Base-by-base conservation (phyloP, 1,140 invertebrate species). In the Teleopsis dalmanni region DNA sequence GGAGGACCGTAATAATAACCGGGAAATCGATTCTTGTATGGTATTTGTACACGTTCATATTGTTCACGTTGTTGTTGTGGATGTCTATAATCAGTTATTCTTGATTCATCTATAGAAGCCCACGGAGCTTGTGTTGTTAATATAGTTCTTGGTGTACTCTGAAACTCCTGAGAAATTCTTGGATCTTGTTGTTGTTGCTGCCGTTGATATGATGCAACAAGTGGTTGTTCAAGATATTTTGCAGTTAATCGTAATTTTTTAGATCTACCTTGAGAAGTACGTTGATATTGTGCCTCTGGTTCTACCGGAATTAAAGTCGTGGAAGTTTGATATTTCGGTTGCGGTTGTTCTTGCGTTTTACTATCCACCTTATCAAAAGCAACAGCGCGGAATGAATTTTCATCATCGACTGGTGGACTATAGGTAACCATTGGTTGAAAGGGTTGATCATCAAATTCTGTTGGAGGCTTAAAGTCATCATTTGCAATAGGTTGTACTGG, bases 391-490 rank as follows among this genome's bases (percentile, higher is more conserved):
- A 77, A 78, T 13, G 76, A 74, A 47, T 76, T 74, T 50, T 73
- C 69, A 18, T 75, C 57, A 51, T 78, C 74, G 50, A 76, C 76
- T 6, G 76, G 76, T 34, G 78, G 77, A 56, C 78, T 81, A 57
- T 83, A 82, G 55, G 79, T 76, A 9, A 79, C 77, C 55, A 65
- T 59, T 6, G 80, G 80, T 47, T 77, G 73, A 59, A 82, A 81
- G 19, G 77, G 75, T 58, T 81, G 76, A 13, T 76, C 72, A 47
- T 74, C 65, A 36, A 76, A 76, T 51, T 80, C 57, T 55, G 73
- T 72, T 13, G 77, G 75, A 19, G 77, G 68, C 42, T 76, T 68
- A 57, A 75, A 60, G n/a, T 46, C 26, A 37, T 48, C 26, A 10
- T 22, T 25, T 72, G 21, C 62, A 64, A 43, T 40, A 4, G 71